These are phyloP conservation scores for Diuraphis noxia DNA, from an alignment of 1,140 invertebrate species.

Conservation along the genomic window DNA sequence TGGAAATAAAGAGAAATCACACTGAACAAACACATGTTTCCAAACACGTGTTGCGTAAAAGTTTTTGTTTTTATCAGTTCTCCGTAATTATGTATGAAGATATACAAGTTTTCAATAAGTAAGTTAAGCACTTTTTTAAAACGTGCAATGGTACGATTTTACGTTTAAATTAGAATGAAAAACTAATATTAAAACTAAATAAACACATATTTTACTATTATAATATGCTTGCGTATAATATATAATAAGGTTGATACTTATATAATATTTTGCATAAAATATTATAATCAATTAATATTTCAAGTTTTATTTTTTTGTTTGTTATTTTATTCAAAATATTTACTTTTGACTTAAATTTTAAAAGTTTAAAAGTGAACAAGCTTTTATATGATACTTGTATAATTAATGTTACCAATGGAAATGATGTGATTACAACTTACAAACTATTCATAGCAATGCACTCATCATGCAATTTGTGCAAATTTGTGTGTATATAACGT, in stretches of 20 bases:
- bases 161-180: background rate
- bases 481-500: background rate
- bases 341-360: background rate
- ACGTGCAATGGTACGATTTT: background rate
- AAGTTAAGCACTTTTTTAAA: background rate
- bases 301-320: background rate
- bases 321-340: background rate
- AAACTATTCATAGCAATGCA: background rate
- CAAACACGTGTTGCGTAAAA: slow-evolving; percentile 11
- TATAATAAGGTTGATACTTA: too few species aligned
- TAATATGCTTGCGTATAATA: too few species aligned
- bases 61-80: slow-evolving; percentile 3
- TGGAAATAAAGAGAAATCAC: background rate
- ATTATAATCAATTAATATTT: background rate
- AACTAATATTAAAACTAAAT: background rate
- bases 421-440: background rate
- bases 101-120: background rate
- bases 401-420: background rate
- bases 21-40: background rate
- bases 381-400: background rate
- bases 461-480: background rate
- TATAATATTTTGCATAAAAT: background rate
- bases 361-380: background rate
- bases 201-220: background rate
- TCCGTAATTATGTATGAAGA: background rate